These are phyloP conservation scores for Hycleus cichorii DNA, from an alignment of 1,140 invertebrate genomes.

Conservation along the genomic window DNA sequence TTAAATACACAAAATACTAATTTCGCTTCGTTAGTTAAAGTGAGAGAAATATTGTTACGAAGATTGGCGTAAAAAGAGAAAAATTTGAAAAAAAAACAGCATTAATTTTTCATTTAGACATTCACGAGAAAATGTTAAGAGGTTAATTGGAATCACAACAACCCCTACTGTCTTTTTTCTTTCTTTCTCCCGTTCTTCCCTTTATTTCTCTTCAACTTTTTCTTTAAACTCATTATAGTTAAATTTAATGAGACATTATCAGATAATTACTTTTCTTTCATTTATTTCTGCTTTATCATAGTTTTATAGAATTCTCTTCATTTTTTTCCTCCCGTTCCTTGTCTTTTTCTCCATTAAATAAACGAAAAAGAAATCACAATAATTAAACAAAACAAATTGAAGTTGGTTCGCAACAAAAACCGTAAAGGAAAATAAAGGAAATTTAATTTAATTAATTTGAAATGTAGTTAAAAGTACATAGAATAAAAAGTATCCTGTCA, in stretches of 20 bases:
- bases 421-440: slow-evolving; percentile 20
- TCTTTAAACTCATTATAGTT: slow-evolving; percentile 3
- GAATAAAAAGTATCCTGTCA: slow-evolving; percentile 39
- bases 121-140: slow-evolving; percentile 4
- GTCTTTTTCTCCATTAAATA: no score
- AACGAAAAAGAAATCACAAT: no score
- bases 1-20: slow-evolving; percentile 21
- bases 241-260: not conserved
- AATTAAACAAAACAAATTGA: no score
- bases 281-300: not conserved
- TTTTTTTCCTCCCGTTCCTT: no score
- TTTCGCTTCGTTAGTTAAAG: slow-evolving; percentile 18
- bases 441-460: slow-evolving; percentile 41
- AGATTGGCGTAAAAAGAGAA: slow-evolving; percentile 10
- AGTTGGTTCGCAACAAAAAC: no score
- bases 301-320: no score
- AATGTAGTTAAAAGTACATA: slow-evolving; percentile 37
- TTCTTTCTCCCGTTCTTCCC: not conserved
- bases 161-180: not conserved
- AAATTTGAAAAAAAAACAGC: slow-evolving; percentile 9
- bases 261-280: not conserved
- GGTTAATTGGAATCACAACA: slow-evolving; percentile 7
- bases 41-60: slow-evolving; percentile 12
- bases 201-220: not conserved
- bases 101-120: slow-evolving; percentile 14